phyloP scores from a whole-genome alignment of 2,797 vertebrate species.

The Numenius phaeopus region DNA sequence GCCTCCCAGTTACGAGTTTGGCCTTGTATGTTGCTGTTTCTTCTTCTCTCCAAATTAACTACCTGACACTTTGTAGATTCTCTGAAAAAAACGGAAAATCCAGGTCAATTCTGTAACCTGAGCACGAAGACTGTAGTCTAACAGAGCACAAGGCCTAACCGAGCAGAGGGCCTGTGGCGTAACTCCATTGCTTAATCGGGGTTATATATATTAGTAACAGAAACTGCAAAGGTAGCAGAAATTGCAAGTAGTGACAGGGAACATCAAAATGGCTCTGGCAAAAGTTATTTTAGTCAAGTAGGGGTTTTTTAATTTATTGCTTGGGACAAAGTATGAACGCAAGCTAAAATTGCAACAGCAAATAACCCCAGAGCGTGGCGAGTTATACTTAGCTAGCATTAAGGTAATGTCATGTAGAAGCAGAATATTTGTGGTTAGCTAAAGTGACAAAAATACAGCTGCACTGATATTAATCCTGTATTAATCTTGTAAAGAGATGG shows the following conservation, averaged over 20 bases:
- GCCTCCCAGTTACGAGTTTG: background rate
- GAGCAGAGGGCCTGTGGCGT: background rate
- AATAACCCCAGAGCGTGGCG: conserved; percentile 57
- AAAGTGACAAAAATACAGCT: conserved; percentile 69
- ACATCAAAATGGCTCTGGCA: conserved; percentile 42
- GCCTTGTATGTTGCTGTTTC: background rate
- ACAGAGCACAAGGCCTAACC: background rate
- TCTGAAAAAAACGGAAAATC: conserved; percentile 30
- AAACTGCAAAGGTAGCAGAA: conserved; percentile 41
- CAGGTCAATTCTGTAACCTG: background rate
- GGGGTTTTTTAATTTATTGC: conserved; percentile 33
- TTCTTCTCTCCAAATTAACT: background rate
- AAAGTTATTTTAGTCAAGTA: conserved; percentile 59
- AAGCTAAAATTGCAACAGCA: conserved; percentile 72
- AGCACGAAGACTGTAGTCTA: background rate
- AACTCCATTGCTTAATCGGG: conserved; percentile 32
- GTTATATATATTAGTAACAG: conserved; percentile 14
- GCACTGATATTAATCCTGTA: conserved; percentile 69
- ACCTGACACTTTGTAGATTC: background rate
- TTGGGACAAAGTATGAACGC: conserved; percentile 62
- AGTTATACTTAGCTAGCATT: conserved; percentile 73
- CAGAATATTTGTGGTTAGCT: conserved; percentile 72
- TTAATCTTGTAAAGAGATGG: conserved; percentile 74
- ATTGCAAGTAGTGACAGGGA: conserved; percentile 9
- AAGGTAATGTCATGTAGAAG: conserved; percentile 74